Evolutionary conservation across 2,797 vertebrate genomes (phyloP).

Genomic region (Syndactyla subalaris): DNA sequence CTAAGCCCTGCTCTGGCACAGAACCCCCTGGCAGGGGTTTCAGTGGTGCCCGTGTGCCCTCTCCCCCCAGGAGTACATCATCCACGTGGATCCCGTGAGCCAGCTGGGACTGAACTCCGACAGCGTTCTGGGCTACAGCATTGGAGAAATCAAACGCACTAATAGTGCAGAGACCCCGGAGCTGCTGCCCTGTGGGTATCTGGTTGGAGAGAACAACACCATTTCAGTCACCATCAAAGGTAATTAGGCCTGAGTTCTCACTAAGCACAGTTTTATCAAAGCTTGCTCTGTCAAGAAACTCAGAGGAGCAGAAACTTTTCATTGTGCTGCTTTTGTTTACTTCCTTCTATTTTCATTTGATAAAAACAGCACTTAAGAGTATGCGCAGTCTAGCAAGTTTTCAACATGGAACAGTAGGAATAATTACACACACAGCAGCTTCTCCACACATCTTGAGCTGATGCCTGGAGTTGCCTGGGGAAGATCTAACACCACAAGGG

Average conservation of each 20-base stretch:
- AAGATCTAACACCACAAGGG: not conserved
- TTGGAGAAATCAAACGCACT: slow-evolving; percentile 89
- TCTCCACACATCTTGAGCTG: not conserved
- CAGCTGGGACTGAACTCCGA: slow-evolving; percentile 93
- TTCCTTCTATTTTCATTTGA: not conserved
- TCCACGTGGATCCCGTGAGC: slow-evolving; percentile 90
- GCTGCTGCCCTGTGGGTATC: slow-evolving; percentile 94
- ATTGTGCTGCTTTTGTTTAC: not conserved
- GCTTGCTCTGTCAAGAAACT: not conserved
- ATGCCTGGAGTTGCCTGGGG: not conserved
- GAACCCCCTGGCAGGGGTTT: not conserved
- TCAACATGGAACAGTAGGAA: not conserved
- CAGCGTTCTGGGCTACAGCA: slow-evolving; percentile 93
- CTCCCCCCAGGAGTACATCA: slow-evolving; percentile 89
- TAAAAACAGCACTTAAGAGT: not conserved
- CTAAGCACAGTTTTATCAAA: not conserved
- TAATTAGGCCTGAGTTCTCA: slow-evolving; percentile 38
- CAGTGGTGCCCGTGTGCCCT: not conserved
- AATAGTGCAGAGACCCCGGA: slow-evolving; percentile 84
- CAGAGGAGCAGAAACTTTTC: not conserved
- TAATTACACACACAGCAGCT: not conserved
- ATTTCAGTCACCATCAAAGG: slow-evolving; percentile 93
- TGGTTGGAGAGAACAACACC: slow-evolving; percentile 95
- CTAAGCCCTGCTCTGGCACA: not conserved
- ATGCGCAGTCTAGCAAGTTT: not conserved